Evolutionary conservation across 2,888 invertebrate species (phyloP), one percentile per base, ranked within the genome.

Genomic region (Anagyrus pseudococci): DNA sequence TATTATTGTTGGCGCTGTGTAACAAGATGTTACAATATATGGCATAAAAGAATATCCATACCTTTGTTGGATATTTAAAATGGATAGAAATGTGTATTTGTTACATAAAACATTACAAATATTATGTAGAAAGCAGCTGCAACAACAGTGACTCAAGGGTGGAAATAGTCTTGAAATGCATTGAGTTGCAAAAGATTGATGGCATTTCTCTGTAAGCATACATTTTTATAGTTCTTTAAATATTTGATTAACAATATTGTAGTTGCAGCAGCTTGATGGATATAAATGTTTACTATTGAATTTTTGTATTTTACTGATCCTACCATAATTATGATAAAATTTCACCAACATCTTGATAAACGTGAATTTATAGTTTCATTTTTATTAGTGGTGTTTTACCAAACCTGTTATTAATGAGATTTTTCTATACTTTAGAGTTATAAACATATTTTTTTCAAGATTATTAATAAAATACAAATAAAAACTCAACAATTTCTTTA

Each of bases 71-170:
- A 50, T 43, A 17, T 19, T 46, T 52, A 22, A 29, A 41, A 25
- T 56, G 49, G 46, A 58, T 49, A 26, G 41, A 50, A 58, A 15
- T 33, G 41, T 64, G 20, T 55, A 55, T 46, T n/a, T 63, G 55
- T 63, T 63, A 43, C 29, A 22, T 58, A 52, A 59, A 48, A 58
- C 41, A 62, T 54, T 54, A 58, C 54, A 53, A 58, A 64, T 58
- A 63, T 63, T 46, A 54, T 54, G 33, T 57, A 52, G 17, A 23
- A 25, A 46, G 48, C 44, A 44, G 44, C 33, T 56, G 44, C 57
- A 48, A 43, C 29, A 43, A 20, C n/a, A 6, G 20, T 40, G 53
- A 29, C 26, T 43, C 22, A 41, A 19, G 25, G 13, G 20, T 47
- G 25, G 23, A 41, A 23, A 22, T 37, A 23, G 17, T n/a, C 25